Conservation (phyloP, 2,113 vertebrate species). For the Sceloporus undulatus region DNA sequence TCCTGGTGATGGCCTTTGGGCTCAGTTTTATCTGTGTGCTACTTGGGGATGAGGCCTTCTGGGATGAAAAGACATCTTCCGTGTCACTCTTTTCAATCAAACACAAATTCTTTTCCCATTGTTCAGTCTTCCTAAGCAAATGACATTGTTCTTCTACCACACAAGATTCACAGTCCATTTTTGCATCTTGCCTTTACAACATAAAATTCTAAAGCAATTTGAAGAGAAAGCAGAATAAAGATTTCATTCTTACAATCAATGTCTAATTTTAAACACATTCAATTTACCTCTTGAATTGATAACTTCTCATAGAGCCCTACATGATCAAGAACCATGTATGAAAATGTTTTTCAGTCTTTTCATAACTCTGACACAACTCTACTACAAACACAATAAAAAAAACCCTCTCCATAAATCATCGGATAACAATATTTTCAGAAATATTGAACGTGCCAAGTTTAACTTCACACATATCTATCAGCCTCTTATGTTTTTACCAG, state of each 20-base stretch:
- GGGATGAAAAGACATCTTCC: not conserved
- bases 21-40: not conserved
- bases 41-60: not conserved
- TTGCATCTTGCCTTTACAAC: constrained; percentile 58
- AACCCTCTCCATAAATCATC: not conserved
- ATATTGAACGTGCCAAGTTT: not conserved
- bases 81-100: constrained; percentile 23
- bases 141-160: accelerated
- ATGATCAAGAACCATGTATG: not conserved
- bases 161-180: constrained; percentile 28
- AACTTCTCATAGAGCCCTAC: not conserved
- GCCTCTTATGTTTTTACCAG: not conserved
- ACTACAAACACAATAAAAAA: not conserved
- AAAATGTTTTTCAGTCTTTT: too few relatives aligned
- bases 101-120: not conserved
- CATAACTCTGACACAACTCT: not conserved
- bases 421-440: not conserved
- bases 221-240: not conserved
- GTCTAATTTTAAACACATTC: not conserved
- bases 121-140: constrained; percentile 7
- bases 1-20: not conserved
- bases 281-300: not conserved
- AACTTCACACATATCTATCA: not conserved
- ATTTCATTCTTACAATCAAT: not conserved
- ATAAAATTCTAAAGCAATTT: not conserved